Evolutionary conservation across 2,113 vertebrate species (phyloP).

Genomic region (Aptenodytes patagonicus): DNA sequence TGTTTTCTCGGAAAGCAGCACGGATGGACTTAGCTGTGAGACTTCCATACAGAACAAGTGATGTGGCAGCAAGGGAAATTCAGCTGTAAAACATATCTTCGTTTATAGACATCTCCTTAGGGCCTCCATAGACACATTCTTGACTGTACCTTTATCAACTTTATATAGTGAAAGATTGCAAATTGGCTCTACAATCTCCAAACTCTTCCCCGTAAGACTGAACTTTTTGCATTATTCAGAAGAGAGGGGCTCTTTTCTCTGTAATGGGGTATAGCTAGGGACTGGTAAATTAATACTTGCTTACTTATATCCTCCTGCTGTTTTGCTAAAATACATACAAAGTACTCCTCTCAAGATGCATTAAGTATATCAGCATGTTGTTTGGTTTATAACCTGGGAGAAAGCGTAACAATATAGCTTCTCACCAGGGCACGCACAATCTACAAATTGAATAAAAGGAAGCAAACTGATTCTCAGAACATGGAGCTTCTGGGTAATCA

Average conservation of each 20-base stretch:
- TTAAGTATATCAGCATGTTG: constrained; percentile 51
- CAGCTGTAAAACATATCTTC: background rate
- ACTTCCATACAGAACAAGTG: background rate
- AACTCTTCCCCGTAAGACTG: background rate
- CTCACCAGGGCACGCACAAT: constrained; percentile 22
- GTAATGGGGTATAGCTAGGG: constrained; percentile 15
- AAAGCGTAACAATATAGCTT: constrained; percentile 46
- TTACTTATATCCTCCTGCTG: constrained; percentile 63
- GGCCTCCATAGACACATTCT: background rate
- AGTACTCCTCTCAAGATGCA: constrained; percentile 45
- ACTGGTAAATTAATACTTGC: constrained; percentile 66
- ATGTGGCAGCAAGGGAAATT: constrained; percentile 8
- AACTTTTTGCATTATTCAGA: constrained; percentile 3
- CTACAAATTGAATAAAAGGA: constrained; percentile 61
- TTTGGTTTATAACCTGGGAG: constrained; percentile 50
- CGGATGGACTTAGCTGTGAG: background rate
- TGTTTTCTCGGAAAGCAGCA: background rate
- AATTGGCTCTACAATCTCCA: constrained; percentile 19
- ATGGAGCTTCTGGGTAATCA: constrained; percentile 20
- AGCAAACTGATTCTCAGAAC: constrained; percentile 41
- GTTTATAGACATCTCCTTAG: background rate
- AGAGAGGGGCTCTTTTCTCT: constrained; percentile 18
- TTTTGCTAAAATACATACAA: constrained; percentile 33
- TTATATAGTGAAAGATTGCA: background rate
- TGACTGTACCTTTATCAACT: background rate